Percentiles rank a stretch among this genome's conserved stretches.
These are phyloP conservation scores for Camponotus fellah DNA, from an alignment of 2,888 invertebrate genomes.

Conservation along the genomic window DNA sequence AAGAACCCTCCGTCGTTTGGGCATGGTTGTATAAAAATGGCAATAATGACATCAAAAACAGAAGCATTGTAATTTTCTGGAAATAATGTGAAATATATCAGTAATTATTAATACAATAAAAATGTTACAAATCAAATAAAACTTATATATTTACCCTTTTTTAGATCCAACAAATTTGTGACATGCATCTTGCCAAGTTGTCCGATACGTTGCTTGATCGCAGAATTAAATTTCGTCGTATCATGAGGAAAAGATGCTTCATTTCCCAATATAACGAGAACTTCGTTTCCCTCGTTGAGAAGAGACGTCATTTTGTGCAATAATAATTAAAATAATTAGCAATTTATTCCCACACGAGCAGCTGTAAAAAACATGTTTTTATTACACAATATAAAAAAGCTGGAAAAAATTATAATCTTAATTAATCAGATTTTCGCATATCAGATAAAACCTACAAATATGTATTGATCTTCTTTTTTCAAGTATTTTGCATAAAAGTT, in stretches of 20 bases:
- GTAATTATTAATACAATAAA: not conserved
- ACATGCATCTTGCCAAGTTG: conserved; percentile 87
- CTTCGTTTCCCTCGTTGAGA: conserved; percentile 48
- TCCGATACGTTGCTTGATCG: conserved; percentile 86
- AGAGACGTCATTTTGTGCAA: conserved; percentile 45
- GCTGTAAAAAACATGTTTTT: conserved; percentile 1
- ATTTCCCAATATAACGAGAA: conserved; percentile 56
- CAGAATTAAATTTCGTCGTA: conserved; percentile 86
- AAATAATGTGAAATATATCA: not conserved
- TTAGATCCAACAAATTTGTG: conserved; percentile 89
- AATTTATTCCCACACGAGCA: not conserved
- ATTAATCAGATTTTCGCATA: no score
- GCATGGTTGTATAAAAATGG: conserved; percentile 84
- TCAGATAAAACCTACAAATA: not conserved
- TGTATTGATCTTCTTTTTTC: not conserved
- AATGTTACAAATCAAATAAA: not conserved
- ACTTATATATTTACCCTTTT: conserved; percentile 87
- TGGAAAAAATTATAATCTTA: not conserved
- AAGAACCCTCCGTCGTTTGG: conserved; percentile 86
- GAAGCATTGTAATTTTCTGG: conserved; percentile 82
- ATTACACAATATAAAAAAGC: not conserved
- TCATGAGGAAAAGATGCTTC: conserved; percentile 51
- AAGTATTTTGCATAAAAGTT: not conserved
- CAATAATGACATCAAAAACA: conserved; percentile 89
- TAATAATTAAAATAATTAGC: not conserved